A percentile compares a stretch with the other conserved stretches of the same genome.
Conservation (phyloP, 2,797 vertebrate species). For the Todus mexicanus region DNA sequence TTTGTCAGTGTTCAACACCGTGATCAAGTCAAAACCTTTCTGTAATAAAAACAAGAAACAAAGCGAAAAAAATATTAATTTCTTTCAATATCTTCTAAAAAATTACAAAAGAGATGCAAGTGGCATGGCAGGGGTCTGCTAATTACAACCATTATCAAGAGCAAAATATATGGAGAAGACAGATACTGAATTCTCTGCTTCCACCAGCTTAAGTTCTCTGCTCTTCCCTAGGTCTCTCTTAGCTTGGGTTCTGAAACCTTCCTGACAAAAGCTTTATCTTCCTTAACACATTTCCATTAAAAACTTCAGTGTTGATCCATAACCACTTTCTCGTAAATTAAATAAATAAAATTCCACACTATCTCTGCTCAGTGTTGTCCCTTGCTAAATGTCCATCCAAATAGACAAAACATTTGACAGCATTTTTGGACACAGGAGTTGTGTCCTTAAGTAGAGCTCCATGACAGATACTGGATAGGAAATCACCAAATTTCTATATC, state of each 20-base stretch:
- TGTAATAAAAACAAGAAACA: not conserved
- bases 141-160: not conserved
- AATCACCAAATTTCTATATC: not conserved
- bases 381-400: not conserved
- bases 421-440: not conserved
- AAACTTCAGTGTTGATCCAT: not conserved
- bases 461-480: not conserved
- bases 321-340: not conserved
- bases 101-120: not conserved
- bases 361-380: not conserved
- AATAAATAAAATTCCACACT: slow-evolving; percentile 10
- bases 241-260: not conserved
- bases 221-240: not conserved
- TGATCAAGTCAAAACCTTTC: not conserved
- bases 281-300: not conserved
- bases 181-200: not conserved
- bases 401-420: not conserved
- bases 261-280: not conserved
- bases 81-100: not conserved
- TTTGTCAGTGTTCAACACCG: not conserved
- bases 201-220: not conserved
- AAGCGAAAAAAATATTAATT: not conserved
- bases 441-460: not conserved
- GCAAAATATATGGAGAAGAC: not conserved
- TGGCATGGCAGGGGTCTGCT: not conserved